phyloP scores from a whole-genome alignment of 2,888 invertebrate species.

The Caenorhabditis angaria region DNA sequence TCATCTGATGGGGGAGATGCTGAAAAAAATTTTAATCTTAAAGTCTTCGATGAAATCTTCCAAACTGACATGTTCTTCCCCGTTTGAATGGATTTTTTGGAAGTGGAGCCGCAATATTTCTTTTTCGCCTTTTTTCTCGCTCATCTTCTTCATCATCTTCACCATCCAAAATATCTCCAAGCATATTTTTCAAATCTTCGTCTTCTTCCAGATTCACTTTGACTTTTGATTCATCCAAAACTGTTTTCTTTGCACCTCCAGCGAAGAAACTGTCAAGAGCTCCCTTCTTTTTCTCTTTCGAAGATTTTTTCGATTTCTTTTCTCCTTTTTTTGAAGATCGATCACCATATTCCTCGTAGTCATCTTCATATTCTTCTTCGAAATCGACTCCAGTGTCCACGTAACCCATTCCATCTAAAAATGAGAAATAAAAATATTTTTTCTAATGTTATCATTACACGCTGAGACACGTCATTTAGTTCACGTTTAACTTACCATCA shows the following conservation, averaged over 20 bases:
- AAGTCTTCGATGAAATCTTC: background rate
- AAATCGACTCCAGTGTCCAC: conserved; percentile 95
- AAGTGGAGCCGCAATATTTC: background rate
- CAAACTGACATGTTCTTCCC: conserved; percentile 19
- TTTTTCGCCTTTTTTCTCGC: background rate
- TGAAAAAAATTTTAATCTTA: background rate
- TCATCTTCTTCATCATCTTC: conserved; percentile 8
- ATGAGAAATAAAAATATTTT: too few relatives aligned
- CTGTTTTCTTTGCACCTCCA: background rate
- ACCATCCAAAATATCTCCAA: conserved; percentile 19
- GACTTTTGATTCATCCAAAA: conserved; percentile 31
- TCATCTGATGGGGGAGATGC: conserved; percentile 2
- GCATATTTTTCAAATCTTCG: conserved; percentile 39
- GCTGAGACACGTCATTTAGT: too few relatives aligned
- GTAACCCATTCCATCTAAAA: conserved; percentile 86
- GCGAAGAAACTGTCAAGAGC: conserved; percentile 33
- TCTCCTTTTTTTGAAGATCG: conserved; percentile 21
- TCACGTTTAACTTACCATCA: conserved; percentile 78
- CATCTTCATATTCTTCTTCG: conserved; percentile 90
- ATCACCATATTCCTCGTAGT: conserved; percentile 66
- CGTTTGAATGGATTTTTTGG: conserved; percentile 37
- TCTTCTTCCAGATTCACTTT: conserved; percentile 55
- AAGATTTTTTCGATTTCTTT: conserved; percentile 25
- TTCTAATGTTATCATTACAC: conserved; percentile 2
- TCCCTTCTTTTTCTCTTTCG: conserved; percentile 31